A percentile compares a stretch with the other conserved stretches of the same genome.
Conservation (phyloP, 2,888 invertebrate genomes). For the Tanypteryx hageni region DNA sequence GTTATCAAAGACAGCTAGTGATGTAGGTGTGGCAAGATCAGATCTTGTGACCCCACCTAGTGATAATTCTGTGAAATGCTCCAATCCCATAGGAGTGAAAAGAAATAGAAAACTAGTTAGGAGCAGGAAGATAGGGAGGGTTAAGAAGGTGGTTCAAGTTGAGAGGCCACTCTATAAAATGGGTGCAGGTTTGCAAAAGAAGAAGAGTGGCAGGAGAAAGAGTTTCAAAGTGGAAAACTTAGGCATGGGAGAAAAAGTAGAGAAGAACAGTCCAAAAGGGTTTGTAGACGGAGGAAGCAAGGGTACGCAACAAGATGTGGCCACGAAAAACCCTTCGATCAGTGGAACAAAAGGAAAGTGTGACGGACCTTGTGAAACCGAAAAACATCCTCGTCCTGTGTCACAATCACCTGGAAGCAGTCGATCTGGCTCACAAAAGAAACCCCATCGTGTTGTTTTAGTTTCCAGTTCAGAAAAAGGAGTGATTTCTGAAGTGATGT, state of each 20-base stretch:
- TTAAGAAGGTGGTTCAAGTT: slow-evolving; percentile 65
- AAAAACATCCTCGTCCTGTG: slow-evolving; percentile 25
- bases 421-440: slow-evolving; percentile 48
- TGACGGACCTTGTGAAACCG: slow-evolving; percentile 2
- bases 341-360: slow-evolving; percentile 33
- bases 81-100: slow-evolving; percentile 64
- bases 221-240: slow-evolving; percentile 56
- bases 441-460: neutral
- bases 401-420: slow-evolving; percentile 44
- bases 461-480: slow-evolving; percentile 4
- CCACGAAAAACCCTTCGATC: slow-evolving; percentile 51
- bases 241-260: slow-evolving; percentile 63
- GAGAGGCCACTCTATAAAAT: slow-evolving; percentile 71
- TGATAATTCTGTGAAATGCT: slow-evolving; percentile 54
- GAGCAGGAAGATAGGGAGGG: slow-evolving; percentile 52
- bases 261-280: slow-evolving; percentile 63
- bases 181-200: slow-evolving; percentile 66
- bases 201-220: slow-evolving; percentile 67
- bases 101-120: slow-evolving; percentile 49
- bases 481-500: neutral
- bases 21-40: slow-evolving; percentile 34
- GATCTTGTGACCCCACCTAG: slow-evolving; percentile 29
- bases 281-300: slow-evolving; percentile 51
- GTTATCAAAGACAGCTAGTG: slow-evolving; percentile 45
- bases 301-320: slow-evolving; percentile 38